phyloP scores from a whole-genome alignment of 92 coral and sea anemone species.

The Zoanthus solanderi region DNA sequence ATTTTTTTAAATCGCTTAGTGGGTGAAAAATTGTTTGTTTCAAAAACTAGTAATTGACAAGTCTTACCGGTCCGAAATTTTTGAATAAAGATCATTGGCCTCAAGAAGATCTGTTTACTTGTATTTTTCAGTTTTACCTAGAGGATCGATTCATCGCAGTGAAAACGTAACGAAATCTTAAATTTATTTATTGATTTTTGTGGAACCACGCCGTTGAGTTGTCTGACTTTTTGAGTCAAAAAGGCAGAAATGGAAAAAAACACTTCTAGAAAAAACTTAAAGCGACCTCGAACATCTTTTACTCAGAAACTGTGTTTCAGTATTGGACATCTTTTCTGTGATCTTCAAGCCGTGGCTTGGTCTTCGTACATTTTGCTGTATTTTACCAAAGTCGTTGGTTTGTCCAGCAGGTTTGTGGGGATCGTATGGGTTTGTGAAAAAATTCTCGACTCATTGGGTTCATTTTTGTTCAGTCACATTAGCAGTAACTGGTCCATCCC shows the following conservation, averaged over 20 bases:
- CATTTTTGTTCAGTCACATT: conserved; percentile 63
- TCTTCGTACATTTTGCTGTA: conserved; percentile 68
- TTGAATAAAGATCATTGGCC: neutral
- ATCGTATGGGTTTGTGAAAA: conserved; percentile 67
- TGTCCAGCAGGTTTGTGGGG: conserved; percentile 74
- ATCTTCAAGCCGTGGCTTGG: conserved; percentile 61
- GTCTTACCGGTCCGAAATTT: conserved; percentile 13
- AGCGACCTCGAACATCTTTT: conserved; percentile 68
- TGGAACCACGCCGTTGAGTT: neutral
- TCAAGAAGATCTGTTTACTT: neutral
- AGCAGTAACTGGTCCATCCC: conserved; percentile 69
- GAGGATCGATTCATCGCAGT: neutral
- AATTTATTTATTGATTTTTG: neutral
- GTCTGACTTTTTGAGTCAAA: neutral
- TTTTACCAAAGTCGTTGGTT: conserved; percentile 78
- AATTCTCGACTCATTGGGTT: conserved; percentile 55
- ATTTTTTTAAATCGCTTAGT: neutral
- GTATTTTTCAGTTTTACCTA: neutral
- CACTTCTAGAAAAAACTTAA: neutral
- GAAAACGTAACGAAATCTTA: neutral
- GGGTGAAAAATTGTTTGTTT: neutral
- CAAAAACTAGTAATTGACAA: conserved; percentile 12
- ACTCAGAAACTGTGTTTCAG: conserved; percentile 70
- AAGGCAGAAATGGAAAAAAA: neutral
- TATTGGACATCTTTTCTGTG: conserved; percentile 77